Base-by-base conservation (phyloP, 2,113 vertebrate species). In the Microtus montanus region DNA sequence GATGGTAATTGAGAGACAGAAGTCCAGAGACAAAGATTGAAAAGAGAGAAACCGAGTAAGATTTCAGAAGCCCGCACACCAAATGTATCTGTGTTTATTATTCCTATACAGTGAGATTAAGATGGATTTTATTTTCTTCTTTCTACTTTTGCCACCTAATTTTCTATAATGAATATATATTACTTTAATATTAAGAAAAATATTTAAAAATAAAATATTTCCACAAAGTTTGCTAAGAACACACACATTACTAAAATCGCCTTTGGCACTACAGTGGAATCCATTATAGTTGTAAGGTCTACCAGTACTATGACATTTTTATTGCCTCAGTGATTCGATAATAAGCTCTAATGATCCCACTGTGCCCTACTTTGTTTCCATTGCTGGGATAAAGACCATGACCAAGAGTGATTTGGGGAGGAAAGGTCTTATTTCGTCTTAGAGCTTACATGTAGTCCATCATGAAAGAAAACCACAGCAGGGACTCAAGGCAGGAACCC, bases 121-220 rank as follows among this genome's bases (percentile, higher is more conserved):
- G 49, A 75, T 58, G 41, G 68, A 52, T 96, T 92, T 96, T 68
- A 44, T 86, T 91, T 92, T 93, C 75, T 96, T 94, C 38, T 91
- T 4, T 14, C 87, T 90, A 35, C 22, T 86, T 71, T 52, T 30
- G 1, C 7, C 24, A 83, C 6, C n/a, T 54, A 61, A 52, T 92
- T 93, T 94, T 61, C 52, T 61, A 89, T 38, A 92, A 82, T 86
- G 47, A 96, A 83, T 38, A 82, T 71, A 68, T 47, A 64, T 90
- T 82, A 83, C 38, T 33, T 44, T 64, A 44, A 33, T 64, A 30
- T 84, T 82, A 75, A 80, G 83, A 68, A 95, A 15, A 52, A 26
- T 30, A 91, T 58, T 66, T 93, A n/a, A 87, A 75, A 86, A 74
- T 91, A 58, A 94, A 92, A 17, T 47, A 54, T 89, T 87, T 84